phyloP scores from a whole-genome alignment of 2,797 vertebrate species.

The Hoplostethus atlanticus region DNA sequence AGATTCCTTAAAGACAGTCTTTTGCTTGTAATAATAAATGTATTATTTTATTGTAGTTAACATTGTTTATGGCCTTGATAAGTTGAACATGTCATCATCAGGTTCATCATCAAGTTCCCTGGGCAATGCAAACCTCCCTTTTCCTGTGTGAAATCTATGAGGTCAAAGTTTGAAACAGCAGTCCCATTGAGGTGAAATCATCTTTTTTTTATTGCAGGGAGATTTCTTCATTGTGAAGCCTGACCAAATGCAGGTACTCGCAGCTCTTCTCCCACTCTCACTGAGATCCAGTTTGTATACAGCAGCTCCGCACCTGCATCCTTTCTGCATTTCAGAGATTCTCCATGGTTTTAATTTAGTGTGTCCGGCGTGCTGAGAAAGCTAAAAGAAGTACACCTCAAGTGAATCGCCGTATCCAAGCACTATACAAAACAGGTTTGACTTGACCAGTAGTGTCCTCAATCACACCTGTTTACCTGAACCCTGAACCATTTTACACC shows the following conservation, averaged over 20 bases:
- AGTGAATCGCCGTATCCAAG: not conserved
- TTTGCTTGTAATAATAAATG: conserved; percentile 9
- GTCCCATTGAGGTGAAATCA: not conserved
- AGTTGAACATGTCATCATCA: not conserved
- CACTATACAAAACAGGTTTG: not conserved
- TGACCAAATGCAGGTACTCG: conserved; percentile 96
- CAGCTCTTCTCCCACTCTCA: not conserved
- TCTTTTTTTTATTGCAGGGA: conserved; percentile 83
- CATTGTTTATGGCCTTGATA: conserved; percentile 37
- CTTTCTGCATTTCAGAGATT: not conserved
- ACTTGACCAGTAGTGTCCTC: not conserved
- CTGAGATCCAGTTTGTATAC: not conserved
- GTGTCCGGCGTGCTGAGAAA: not conserved
- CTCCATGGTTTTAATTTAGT: not conserved
- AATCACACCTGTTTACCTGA: conserved; percentile 1
- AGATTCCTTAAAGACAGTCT: conserved; percentile 16
- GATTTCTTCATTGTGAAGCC: conserved; percentile 88
- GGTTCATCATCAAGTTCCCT: not conserved
- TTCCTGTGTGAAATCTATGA: not conserved
- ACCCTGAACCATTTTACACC: conserved; percentile 37
- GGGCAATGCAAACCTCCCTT: too few species aligned
- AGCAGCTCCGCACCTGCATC: not conserved
- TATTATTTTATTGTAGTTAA: conserved; percentile 11
- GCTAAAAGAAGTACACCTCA: not conserved
- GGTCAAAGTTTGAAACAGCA: conserved; percentile 45